Evolutionary conservation across 2,888 invertebrate genomes (phyloP).

Genomic region (Dendrolimus pini): DNA sequence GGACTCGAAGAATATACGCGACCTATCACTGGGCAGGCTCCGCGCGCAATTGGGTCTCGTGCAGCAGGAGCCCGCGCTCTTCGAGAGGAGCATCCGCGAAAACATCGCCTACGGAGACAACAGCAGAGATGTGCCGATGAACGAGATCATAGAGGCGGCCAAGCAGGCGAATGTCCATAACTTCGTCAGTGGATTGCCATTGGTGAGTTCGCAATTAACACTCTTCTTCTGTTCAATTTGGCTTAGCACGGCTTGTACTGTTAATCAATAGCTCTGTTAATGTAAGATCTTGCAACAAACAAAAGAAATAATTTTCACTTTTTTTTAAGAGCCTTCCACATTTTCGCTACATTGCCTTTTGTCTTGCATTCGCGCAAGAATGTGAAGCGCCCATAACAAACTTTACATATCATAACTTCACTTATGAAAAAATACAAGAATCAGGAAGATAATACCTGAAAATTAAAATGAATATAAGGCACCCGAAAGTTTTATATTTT

Average conservation of each 20-base stretch:
- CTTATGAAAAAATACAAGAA: too few species aligned
- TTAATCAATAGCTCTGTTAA: too few species aligned
- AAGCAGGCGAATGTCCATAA: conserved; percentile 86
- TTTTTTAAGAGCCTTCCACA: background rate
- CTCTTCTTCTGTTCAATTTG: too few species aligned
- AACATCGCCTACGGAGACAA: conserved; percentile 93
- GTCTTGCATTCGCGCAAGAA: too few species aligned
- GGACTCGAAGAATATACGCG: conserved; percentile 73
- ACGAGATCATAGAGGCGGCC: conserved; percentile 83
- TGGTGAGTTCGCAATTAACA: conserved; percentile 50
- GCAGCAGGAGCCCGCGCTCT: conserved; percentile 90
- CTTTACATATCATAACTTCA: too few species aligned
- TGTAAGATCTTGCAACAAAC: background rate
- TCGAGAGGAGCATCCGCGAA: conserved; percentile 86
- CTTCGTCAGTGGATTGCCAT: conserved; percentile 82
- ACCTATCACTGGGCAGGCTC: conserved; percentile 79
- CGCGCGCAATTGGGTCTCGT: conserved; percentile 86
- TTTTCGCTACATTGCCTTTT: too few species aligned
- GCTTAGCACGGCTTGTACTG: too few species aligned
- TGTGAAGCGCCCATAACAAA: too few species aligned
- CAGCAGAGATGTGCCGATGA: conserved; percentile 74
- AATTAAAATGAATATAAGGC: too few species aligned
- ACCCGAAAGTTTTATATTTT: too few species aligned
- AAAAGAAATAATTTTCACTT: background rate
- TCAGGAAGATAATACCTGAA: too few species aligned